Base-by-base conservation (phyloP, 2,888 invertebrate genomes). In the Scaptomyza reducta region DNA sequence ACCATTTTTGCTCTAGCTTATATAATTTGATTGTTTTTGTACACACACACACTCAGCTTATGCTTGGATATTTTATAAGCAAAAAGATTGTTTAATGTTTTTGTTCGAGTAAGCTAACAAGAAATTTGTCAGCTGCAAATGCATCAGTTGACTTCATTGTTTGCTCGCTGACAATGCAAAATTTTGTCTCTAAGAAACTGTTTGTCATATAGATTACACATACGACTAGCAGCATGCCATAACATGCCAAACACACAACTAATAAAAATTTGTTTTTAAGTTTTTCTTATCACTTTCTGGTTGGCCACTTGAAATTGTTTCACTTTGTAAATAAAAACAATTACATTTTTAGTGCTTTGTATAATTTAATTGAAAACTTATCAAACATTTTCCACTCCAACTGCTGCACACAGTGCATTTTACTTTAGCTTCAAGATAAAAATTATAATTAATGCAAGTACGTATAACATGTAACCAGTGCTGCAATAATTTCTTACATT, bases 281-380 rank as follows among this genome's bases (percentile, higher is more conserved):
- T n/a, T 51, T 50, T 59, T 50, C 49, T 60, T 75, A 74, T 74
- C 71, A 59, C 13, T 40, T 40, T 44, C 18, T 41, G 40, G 31
- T 7, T 11, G 44, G 22, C 14, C 47, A 45, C 47, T 47, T 42
- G 45, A 44, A 66, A 45, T 38, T 41, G 62, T 62, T 59, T 67
- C 45, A 18, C 27, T 45, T 60, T 51, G 46, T 53, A 53, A 71
- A 75, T 71, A 63, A 63, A 59, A 65, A 69, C 58, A 73, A 70
- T 54, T 64, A 22, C 9, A 55, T 55, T 77, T 54, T 49, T 56
- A 31, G 41, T 65, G 53, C 50, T 54, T 65, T 76, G 64, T 76
- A 46, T 45, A 54, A 50, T 56, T 83, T 70, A 83, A 79, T 79
- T 80, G 58, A 83, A 79, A 83, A 70, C 66, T 79, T 79, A 83